phyloP scores from a whole-genome alignment of 2,113 vertebrate genomes.

The Thryonomys swinderianus region DNA sequence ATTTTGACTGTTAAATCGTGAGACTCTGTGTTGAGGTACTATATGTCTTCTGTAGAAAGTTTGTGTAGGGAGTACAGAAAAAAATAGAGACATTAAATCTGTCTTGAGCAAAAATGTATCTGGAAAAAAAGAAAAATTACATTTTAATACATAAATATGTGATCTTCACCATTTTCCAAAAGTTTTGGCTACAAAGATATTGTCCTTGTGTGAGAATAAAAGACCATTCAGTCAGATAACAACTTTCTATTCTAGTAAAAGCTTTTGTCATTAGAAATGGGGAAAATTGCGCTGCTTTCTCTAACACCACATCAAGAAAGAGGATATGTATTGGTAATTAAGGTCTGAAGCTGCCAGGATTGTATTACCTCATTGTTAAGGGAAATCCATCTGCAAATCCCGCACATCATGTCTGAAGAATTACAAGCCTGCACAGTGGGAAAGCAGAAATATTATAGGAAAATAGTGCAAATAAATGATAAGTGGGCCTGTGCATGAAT shows the following conservation, averaged over 20 bases:
- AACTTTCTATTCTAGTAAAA: background rate
- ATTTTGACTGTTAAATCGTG: background rate
- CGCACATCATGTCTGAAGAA: background rate
- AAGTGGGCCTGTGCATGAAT: background rate
- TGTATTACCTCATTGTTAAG: background rate
- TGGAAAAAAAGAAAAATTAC: background rate
- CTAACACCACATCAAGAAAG: background rate
- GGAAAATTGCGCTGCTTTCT: background rate
- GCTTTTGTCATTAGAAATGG: background rate
- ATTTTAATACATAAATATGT: background rate
- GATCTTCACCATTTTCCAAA: background rate
- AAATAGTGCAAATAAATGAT: background rate
- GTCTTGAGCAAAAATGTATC: background rate
- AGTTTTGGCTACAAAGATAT: slow-evolving; percentile 6
- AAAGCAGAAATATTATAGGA: background rate
- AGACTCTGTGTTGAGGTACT: background rate
- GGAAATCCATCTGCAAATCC: background rate
- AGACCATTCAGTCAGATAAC: background rate
- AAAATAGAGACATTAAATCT: background rate
- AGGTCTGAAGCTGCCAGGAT: background rate
- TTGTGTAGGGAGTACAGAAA: background rate
- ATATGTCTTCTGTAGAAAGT: background rate
- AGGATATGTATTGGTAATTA: background rate
- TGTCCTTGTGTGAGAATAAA: background rate
- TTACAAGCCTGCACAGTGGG: background rate